These are phyloP conservation scores for Brachycybe producta DNA, from an alignment of 2,888 invertebrate genomes.

Conservation along the genomic window DNA sequence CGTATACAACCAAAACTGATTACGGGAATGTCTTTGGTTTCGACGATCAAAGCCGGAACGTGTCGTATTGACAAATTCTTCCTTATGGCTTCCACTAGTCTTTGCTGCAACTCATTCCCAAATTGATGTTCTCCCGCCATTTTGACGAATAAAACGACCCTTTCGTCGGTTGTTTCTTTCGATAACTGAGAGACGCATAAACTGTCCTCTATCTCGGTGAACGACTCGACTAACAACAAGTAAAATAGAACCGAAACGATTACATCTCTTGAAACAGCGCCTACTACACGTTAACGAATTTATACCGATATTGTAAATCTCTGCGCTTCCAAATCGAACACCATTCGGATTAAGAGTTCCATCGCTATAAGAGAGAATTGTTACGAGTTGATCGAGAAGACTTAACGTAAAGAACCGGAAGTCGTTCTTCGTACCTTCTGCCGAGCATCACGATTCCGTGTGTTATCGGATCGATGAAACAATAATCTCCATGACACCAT, in stretches of 20 bases:
- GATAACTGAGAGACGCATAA: constrained; percentile 42
- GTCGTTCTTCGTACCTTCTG: constrained; percentile 34
- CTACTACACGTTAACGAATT: background rate
- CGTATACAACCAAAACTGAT: too few relatives aligned
- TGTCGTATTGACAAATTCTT: constrained; percentile 39
- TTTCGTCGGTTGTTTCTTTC: constrained; percentile 37
- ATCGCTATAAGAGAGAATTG: constrained; percentile 31
- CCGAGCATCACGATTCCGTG: constrained; percentile 46
- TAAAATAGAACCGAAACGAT: background rate
- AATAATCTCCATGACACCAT: constrained; percentile 46
- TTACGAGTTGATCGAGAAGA: background rate
- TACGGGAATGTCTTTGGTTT: constrained; percentile 38
- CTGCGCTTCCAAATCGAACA: constrained; percentile 46
- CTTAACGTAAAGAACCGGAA: background rate
- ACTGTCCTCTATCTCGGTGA: constrained; percentile 41
- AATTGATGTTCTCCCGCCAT: constrained; percentile 31
- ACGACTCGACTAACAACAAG: constrained; percentile 38
- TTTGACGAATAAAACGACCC: constrained; percentile 43
- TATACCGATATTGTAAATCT: constrained; percentile 43
- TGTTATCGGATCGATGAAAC: constrained; percentile 37
- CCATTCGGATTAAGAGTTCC: constrained; percentile 45
- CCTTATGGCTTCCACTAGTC: constrained; percentile 36
- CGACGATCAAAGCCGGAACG: constrained; percentile 40
- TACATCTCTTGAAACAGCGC: background rate
- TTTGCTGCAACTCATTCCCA: constrained; percentile 32